Evolutionary conservation across 1,140 invertebrate species (phyloP), one percentile per base, ranked within the genome.

Genomic region (Chrysoperla carnea): DNA sequence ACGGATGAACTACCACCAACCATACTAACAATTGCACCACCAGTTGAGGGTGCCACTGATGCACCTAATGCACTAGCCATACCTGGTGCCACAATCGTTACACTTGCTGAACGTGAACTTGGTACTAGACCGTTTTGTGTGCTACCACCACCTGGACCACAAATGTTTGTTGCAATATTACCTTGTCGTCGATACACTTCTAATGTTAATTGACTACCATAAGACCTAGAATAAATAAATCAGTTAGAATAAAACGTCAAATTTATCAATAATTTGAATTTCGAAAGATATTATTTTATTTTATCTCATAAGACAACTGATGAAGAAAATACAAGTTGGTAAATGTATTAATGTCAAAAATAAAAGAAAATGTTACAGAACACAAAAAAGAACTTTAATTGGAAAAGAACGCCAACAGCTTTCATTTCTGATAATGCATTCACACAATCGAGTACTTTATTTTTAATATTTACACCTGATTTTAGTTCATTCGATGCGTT

Each of bases 121-220:
- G 59, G 48, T 44, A 61, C 43, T 40, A 56, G 53, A 48, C 55
- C 52, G 49, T 55, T 64, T 56, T 59, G 55, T 58, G 6, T 52
- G 55, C 36, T 60, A 23, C 7, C 54, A 42, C 6, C 53, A 52
- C 36, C 56, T 49, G 23, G 53, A 48, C 0, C 54, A 36, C 14
- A 2, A 23, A 23, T 23, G 5, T 23, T 23, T 38, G 57, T 47
- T 0, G 59, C 61, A 38, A 61, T 66, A 13, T 63, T 63, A 4
- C 64, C 56, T 15, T 69, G 62, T 41, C 73, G 60, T 58, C 83
- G 70, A 57, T 86, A 86, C 42, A 84, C 81, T 58, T 87, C 85
- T 44, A 88, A 61, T 17, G 73, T 69, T 45, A 88, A 62, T 47
- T 75, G 69, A 57, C 73, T 76, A 28, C 78, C 80, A 37, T 70